Evolutionary conservation across 30 jellyfish, hydroid and myxozoan species (phyloP), one percentile per base, ranked within the genome.

Genomic region (Chironex yamaguchii): DNA sequence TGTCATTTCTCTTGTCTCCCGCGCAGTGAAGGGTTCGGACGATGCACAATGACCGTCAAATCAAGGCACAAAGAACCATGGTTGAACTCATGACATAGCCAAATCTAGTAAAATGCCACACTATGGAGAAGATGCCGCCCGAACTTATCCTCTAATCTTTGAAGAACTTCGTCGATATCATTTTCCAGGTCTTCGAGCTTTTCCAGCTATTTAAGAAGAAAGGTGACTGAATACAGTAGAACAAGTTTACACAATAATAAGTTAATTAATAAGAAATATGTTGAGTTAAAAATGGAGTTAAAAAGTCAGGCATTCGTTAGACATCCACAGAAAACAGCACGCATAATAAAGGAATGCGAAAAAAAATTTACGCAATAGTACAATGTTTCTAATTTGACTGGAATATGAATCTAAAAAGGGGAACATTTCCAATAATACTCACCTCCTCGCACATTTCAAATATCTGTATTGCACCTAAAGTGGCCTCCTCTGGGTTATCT

Each of bases 401-500:
- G 27, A 71, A 14, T 2, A 3, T 3, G 73, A 11, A 20, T 4
- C 6, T 3, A 20, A 6, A 24, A 42, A 75, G 23, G 17, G 2
- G 4, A 78, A 2, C 17, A 29, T 13, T 13, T 4, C 9, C 34
- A 42, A 31, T 0, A 2, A 2, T 17, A 74, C 93, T 52, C 58
- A 93, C 98, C 67, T 90, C 89, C 68, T 93, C 98, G 82, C 98
- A 93, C 9, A 93, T 90, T 52, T 93, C 98, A 42, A 97, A 85
- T 11, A 93, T 89, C 3, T 29, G 89, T 35, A 86, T 76, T 1
- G 98, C 98, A 21, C 98, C 98, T 28, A 93, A 53, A 2, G 98
- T 93, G 27, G 98, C 98, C 48, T 93, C 98, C 76, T 93, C 98
- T 67, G 82, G 97, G 53, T 93, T 93, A 79, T 93, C 98, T n/a